A percentile compares a stretch with the other conserved stretches of the same genome.
Conservation (phyloP, 2,113 vertebrate species). For the Phylloscopus trochiloides region DNA sequence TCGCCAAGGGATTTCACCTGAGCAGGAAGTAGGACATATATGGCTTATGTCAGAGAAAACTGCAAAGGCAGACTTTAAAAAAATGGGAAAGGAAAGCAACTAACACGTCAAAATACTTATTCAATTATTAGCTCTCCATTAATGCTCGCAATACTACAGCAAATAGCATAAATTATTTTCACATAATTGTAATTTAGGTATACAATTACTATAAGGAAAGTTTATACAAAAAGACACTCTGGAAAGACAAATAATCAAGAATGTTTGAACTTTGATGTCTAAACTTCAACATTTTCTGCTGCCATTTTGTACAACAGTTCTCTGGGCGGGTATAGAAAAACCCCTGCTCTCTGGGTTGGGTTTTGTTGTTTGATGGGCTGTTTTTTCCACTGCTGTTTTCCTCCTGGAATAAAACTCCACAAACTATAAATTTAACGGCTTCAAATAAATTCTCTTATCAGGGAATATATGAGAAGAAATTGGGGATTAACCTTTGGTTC, state of each 20-base stretch:
- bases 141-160: not conserved
- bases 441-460: not conserved
- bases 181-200: not conserved
- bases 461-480: not conserved
- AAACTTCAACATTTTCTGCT: not conserved
- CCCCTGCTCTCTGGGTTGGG: fast-evolving
- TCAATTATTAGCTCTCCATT: not conserved
- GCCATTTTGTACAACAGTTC: not conserved
- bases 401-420: not conserved
- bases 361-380: not conserved
- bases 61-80: not conserved
- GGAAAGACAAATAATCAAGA: not conserved
- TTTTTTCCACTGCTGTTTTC: not conserved
- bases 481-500: constrained; percentile 85
- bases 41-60: not conserved
- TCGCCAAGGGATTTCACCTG: constrained; percentile 95
- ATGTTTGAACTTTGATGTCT: not conserved
- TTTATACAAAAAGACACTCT: not conserved
- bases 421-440: not conserved
- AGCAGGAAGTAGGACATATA: not conserved
- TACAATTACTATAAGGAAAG: not conserved
- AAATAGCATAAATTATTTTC: not conserved
- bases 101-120: not conserved
- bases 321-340: not conserved
- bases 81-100: not conserved